These are phyloP conservation scores for Limnothrissa miodon DNA, from an alignment of 2,113 vertebrate genomes.

Conservation along the genomic window DNA sequence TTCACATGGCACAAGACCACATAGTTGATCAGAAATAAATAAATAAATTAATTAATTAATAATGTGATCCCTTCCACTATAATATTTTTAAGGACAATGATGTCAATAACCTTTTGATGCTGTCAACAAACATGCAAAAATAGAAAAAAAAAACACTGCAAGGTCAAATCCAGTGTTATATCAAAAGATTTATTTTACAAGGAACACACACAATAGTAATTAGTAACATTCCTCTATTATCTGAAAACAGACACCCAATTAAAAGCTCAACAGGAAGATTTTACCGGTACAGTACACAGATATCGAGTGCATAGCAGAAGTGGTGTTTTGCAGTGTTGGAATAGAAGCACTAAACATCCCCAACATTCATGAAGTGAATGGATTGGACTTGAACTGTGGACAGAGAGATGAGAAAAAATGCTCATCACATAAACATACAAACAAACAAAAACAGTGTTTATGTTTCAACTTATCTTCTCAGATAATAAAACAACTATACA, in stretches of 20 bases:
- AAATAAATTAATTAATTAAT: not conserved
- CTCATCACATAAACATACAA: not conserved
- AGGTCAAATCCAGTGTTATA: slow-evolving; percentile 29
- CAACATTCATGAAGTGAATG: slow-evolving; percentile 30
- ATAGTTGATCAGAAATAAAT: not conserved
- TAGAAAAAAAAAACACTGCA: not conserved
- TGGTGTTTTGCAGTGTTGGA: slow-evolving; percentile 52
- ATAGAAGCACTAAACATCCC: slow-evolving; percentile 12
- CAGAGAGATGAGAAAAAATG: not conserved
- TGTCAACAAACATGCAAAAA: not conserved
- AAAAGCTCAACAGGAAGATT: slow-evolving; percentile 51
- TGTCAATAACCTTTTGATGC: not conserved
- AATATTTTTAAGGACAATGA: not conserved
- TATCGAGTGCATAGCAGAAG: slow-evolving; percentile 64
- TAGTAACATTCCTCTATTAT: slow-evolving; percentile 37
- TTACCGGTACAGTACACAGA: slow-evolving; percentile 63
- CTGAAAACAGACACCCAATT: slow-evolving; percentile 10
- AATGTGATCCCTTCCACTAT: not conserved
- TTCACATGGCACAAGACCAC: not conserved
- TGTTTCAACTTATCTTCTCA: not conserved
- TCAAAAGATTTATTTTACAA: slow-evolving; percentile 64
- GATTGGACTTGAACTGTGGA: not conserved
- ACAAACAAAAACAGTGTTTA: not conserved
- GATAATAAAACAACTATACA: not conserved
- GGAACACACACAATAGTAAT: slow-evolving; percentile 56